These are phyloP conservation scores for Micromys minutus DNA, from an alignment of 2,113 vertebrate genomes.

Conservation along the genomic window DNA sequence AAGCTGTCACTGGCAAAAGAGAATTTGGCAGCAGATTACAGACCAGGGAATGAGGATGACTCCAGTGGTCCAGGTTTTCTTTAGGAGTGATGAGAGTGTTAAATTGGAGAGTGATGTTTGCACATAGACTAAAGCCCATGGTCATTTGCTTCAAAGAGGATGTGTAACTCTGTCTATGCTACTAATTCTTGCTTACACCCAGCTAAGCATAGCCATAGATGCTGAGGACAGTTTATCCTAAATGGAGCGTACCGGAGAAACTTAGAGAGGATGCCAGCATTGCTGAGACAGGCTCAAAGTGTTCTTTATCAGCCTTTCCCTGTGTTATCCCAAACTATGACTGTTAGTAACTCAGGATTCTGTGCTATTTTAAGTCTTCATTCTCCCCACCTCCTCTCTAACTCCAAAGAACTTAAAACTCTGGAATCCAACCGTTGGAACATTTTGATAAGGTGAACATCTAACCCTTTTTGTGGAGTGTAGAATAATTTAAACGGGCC, in stretches of 20 bases:
- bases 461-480: not conserved
- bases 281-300: not conserved
- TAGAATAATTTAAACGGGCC: not conserved
- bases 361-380: not conserved
- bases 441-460: not conserved
- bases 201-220: not conserved
- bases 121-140: not conserved
- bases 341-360: conserved; percentile 27
- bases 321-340: not conserved
- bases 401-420: not conserved
- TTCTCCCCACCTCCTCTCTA: not conserved
- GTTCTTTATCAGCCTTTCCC: conserved; percentile 38
- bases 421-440: not conserved
- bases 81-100: not conserved
- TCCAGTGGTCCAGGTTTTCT: not conserved
- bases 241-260: not conserved
- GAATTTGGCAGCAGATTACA: not conserved
- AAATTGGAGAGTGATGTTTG: not conserved
- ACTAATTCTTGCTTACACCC: conserved; percentile 9
- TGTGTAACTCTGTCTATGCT: not conserved
- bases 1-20: not conserved
- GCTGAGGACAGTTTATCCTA: not conserved
- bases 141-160: not conserved
- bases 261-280: conserved; percentile 2
- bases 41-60: not conserved